Evolutionary conservation across 2,113 vertebrate species (phyloP).

Genomic region (Stigmatopora argus): DNA sequence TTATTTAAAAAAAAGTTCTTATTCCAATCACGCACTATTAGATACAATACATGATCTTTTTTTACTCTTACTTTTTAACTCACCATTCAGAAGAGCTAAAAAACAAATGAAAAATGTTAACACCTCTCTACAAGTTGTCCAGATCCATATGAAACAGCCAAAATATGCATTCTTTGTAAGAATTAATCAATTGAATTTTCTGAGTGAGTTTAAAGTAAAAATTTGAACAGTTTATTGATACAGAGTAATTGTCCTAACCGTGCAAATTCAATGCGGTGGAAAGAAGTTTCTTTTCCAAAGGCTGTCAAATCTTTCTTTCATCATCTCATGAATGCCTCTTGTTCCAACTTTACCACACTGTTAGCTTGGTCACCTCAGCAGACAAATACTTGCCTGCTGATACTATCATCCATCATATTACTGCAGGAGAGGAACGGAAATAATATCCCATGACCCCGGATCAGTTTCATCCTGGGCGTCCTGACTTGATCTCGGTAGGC

Average conservation of each 20-base stretch:
- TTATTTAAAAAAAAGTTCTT: too few species aligned
- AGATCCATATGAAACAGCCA: neutral
- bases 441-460: conserved; percentile 34
- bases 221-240: neutral
- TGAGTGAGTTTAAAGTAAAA: neutral
- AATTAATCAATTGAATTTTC: conserved; percentile 1
- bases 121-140: neutral
- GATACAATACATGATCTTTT: too few species aligned
- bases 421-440: conserved; percentile 13
- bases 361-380: conserved; percentile 10
- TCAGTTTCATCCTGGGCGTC: conserved; percentile 17
- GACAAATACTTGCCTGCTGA: conserved; percentile 16
- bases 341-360: conserved; percentile 2
- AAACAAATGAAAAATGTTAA: neutral
- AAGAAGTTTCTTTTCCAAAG: neutral
- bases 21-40: too few species aligned
- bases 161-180: neutral
- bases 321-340: conserved; percentile 6
- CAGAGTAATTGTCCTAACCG: neutral
- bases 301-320: neutral
- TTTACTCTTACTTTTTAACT: too few species aligned
- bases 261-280: neutral
- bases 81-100: too few species aligned
- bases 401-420: conserved; percentile 16
- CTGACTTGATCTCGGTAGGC: conserved; percentile 1